Base-by-base conservation (phyloP, 1,140 invertebrate species). In the Drosophila aff. region DNA sequence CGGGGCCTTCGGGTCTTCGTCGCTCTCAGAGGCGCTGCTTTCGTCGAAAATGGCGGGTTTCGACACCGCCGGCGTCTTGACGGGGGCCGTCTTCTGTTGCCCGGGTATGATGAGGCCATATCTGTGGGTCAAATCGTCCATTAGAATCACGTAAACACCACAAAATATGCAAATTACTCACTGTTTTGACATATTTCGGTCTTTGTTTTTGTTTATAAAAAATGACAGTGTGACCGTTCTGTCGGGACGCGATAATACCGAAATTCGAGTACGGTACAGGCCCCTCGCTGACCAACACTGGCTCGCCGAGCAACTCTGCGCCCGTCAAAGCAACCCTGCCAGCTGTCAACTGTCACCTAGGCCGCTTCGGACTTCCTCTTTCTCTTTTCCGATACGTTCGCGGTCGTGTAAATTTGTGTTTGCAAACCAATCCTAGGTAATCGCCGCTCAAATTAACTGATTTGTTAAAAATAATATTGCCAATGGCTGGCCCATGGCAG, bases 41-140 rank as follows among this genome's bases (percentile, higher is more conserved):
- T 94, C 93, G 44, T 93, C 90, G 60, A 94, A 94, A 26, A 94
- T 93, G 7, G 93, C 91, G 6, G 93, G 93, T 57, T 75, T 77
- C 1, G 57, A 26, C 8, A 57, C 36, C 6, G 53, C 40, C 16
- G 59, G 16, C 3, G 71, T 43, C 31, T n/a, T 64, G 13, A n/a
- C 44, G 13, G 69, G 36, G 1, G 33, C 43, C 63, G 85, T 82
- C 68, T 91, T 92, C 33, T 92, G 77, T 31, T 92, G 79, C 3
- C 92, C 92, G 0, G 92, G 84, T 36, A 92, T 43, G 10, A 92
- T 92, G 2, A 92, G 65, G 15, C 92, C 92, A 87, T 92, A 92
- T 62, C 92, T 92, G 21, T 11, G n/a, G 15, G 31, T 44, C 1
- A 0, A 26, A 46, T 13, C 3, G 6, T 3, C 11, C 15, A 38